Percentiles rank a stretch among this genome's conserved stretches.
Conservation (phyloP, 1,140 invertebrate species). For the Ceratosolen solmsi region DNA sequence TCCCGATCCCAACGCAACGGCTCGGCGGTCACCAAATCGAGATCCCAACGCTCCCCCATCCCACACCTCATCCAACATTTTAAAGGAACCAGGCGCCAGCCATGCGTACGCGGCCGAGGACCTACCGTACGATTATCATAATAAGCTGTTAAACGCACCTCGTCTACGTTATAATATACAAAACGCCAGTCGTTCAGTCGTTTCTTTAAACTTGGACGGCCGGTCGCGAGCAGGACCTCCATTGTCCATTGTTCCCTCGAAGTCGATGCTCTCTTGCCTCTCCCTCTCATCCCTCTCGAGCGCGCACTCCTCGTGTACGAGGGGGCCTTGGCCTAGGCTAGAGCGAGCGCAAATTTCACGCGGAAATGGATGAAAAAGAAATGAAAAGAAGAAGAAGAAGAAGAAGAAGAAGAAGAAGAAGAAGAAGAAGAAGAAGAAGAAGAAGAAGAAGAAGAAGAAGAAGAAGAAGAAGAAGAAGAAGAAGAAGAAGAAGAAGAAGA, state of each 20-base stretch:
- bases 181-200: not conserved
- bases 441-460: no score
- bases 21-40: no score
- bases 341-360: conserved; percentile 6
- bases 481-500: no score
- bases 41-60: not conserved
- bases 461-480: no score
- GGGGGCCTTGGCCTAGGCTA: not conserved
- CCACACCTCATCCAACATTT: not conserved
- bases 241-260: conserved; percentile 48
- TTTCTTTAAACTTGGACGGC: not conserved
- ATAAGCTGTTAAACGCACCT: conserved; percentile 37
- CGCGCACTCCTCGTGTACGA: not conserved
- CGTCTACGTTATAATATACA: conserved; percentile 22
- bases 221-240: conserved; percentile 16
- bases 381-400: no score
- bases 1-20: no score
- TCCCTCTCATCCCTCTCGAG: not conserved
- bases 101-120: not conserved
- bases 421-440: no score
- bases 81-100: not conserved
- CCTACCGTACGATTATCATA: conserved; percentile 24
- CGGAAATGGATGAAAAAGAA: conserved; percentile 8
- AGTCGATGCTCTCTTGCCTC: conserved; percentile 17
- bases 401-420: no score